Base-by-base conservation (phyloP, 2,797 vertebrate genomes). In the Apogon talboti region DNA sequence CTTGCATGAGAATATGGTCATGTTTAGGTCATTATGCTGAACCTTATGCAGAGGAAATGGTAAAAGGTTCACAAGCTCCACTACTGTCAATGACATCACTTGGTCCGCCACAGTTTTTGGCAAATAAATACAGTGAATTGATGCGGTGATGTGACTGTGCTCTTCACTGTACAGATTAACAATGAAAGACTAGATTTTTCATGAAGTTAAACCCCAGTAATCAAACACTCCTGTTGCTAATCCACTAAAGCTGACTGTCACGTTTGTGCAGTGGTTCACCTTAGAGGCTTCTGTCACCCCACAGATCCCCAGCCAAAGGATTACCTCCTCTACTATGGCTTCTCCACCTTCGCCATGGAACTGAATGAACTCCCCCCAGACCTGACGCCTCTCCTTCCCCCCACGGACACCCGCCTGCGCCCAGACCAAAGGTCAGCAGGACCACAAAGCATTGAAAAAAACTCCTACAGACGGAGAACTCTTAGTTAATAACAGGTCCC, bases 311-410 rank as follows among this genome's bases (percentile, higher is more conserved):
- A 96, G 92, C 97, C 96, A 19, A 94, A 89, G 14, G 93, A 98
- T 73, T 78, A 93, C 24, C 87, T 94, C 77, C 81, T 92, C 55
- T 97, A 93, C 76, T 98, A 96, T 15, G 97, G 96, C 78, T 97
- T 98, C 92, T 98, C 97, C 18, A 91, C 90, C 83, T 97, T 97
- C 14, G 96, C 96, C 58, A 86, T 97, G 91, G 96, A 98, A 91
- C 92, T 98, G 84, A 98, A 98, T 43, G 96, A 98, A 68, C 91
- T 98, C 7, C 91, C 89, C 0, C 82, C 93, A 0, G 95, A 95
- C 65, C 92, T 97, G 74, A 89, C 89, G 57, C 77, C 93, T 33
- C 82, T 96, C 0, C 92, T 98, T 79, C 96, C 96, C 3, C 93
- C 94, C n/a, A 96, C 96, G 0, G 96, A 98, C 92, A 94, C 92